Base-by-base conservation (phyloP, 2,888 invertebrate species). In the Micoletzkya japonica region DNA sequence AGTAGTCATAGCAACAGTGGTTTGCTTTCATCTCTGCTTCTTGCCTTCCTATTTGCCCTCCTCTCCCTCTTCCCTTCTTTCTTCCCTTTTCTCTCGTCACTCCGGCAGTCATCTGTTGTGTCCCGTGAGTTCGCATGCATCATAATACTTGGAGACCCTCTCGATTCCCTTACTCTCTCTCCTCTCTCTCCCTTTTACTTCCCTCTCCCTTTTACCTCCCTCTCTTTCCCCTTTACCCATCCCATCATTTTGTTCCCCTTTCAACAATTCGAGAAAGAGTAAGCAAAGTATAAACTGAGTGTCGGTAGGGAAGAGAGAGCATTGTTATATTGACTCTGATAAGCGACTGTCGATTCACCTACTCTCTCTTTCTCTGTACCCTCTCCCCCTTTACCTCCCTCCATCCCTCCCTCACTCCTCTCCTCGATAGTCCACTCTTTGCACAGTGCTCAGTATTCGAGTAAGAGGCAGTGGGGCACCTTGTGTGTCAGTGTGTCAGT, bases 371-470 rank as follows among this genome's bases (percentile, higher is more conserved):
- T 67, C 61, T 59, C 68, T 39, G 32, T 71, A 49, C 56, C 68
- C 64, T 70, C 66, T 58, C 72, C 66, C 70, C 72, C 66, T 66
- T 57, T 61, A 32, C 64, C 63, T 57, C 34, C 39, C 54, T 37
- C 49, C n/a, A n/a, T 58, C 68, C 58, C 60, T 71, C 64, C 49
- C 34, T 37, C 39, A n/a, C n/a, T 64, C 50, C 34, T 68, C 57
- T 61, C 64, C 57, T 4, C 32, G 50, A 30, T 32, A 20, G n/a
- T 24, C 30, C 1, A 50, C 30, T 60, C 63, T 28, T 49, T 28
- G n/a, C 49, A 24, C 24, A 44, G 20, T 32, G 37, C 61, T 61
- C 37, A 61, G 44, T 61, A 39, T 32, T n/a, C n/a, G n/a, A n/a
- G 10, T 20, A 6, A 44, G 37, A 30, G 39, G 49, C 52, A 50